Percentiles rank a stretch among this genome's conserved stretches.
phyloP scores from a whole-genome alignment of 2,888 invertebrate species.

The Tanypteryx hageni region DNA sequence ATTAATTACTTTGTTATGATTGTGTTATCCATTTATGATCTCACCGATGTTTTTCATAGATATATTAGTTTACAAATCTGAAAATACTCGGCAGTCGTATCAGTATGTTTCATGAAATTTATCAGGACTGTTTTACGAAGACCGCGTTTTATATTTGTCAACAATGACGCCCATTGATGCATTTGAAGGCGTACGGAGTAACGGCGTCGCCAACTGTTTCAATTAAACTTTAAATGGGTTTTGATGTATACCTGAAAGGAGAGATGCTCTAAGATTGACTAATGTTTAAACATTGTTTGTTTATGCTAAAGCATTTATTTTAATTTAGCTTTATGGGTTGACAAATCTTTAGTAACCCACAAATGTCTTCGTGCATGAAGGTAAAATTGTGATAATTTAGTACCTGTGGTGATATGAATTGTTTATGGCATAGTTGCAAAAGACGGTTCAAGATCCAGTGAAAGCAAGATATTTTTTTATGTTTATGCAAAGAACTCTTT shows the following conservation, averaged over 20 bases:
- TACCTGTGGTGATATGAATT: conserved; percentile 37
- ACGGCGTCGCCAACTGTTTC: too few species aligned
- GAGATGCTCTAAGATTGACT: background rate
- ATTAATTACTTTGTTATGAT: background rate
- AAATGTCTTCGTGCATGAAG: background rate
- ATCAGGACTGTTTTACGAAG: too few species aligned
- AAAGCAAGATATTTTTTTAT: conserved; percentile 31
- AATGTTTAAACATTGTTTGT: background rate
- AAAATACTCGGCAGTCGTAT: too few species aligned
- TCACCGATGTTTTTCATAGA: conserved; percentile 50
- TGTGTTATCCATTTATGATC: conserved; percentile 34
- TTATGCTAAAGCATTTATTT: background rate
- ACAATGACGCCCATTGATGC: too few species aligned
- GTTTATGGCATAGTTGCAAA: background rate
- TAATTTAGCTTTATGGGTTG: background rate
- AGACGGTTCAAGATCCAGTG: background rate
- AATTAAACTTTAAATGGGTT: too few species aligned
- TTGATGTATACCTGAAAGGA: too few species aligned
- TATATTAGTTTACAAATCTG: background rate
- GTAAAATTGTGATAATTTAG: conserved; percentile 2
- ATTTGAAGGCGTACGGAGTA: too few species aligned
- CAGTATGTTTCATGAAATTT: too few species aligned
- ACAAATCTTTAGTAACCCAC: conserved; percentile 21
- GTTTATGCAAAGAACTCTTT: background rate
- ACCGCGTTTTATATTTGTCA: too few species aligned